Evolutionary conservation across 2,113 vertebrate genomes (phyloP).

Genomic region (Electrona antarctica): DNA sequence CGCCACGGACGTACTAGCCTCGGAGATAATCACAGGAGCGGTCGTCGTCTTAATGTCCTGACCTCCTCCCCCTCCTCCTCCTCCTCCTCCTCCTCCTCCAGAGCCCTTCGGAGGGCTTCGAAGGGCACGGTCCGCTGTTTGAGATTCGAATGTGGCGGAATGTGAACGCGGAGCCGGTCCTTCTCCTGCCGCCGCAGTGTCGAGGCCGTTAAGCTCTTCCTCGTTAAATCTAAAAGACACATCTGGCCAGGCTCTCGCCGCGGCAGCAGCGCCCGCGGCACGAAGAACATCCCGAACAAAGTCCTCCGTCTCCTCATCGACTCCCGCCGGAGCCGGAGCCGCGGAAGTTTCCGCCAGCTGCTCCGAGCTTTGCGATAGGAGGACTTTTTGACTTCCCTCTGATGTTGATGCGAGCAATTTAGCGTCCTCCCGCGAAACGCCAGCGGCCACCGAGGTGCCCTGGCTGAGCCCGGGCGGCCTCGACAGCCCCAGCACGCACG

Average conservation of each 20-base stretch:
- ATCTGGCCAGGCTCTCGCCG: constrained; percentile 12
- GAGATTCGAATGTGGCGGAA: constrained; percentile 26
- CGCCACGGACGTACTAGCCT: constrained; percentile 32
- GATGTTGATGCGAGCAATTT: constrained; percentile 22
- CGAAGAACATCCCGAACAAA: neutral
- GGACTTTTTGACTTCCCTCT: constrained; percentile 27
- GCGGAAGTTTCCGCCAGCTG: no score
- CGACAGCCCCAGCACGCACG: no score
- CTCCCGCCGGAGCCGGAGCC: no score
- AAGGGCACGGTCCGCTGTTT: constrained; percentile 26
- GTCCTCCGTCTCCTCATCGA: no score
- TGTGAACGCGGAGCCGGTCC: neutral
- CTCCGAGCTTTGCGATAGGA: neutral
- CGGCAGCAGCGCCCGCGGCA: neutral
- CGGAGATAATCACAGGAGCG: constrained; percentile 21
- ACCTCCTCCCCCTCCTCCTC: no score
- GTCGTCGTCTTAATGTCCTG: no score
- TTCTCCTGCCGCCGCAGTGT: constrained; percentile 11
- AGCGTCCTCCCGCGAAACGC: constrained; percentile 26
- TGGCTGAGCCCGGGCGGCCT: no score
- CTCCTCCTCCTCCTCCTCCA: neutral
- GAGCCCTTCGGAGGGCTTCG: constrained; percentile 31
- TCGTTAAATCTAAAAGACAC: constrained; percentile 21
- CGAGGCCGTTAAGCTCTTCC: constrained; percentile 21
- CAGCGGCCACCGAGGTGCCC: constrained; percentile 23